Evolutionary conservation across 2,888 invertebrate genomes (phyloP).

Genomic region (Caenorhabditis angaria): DNA sequence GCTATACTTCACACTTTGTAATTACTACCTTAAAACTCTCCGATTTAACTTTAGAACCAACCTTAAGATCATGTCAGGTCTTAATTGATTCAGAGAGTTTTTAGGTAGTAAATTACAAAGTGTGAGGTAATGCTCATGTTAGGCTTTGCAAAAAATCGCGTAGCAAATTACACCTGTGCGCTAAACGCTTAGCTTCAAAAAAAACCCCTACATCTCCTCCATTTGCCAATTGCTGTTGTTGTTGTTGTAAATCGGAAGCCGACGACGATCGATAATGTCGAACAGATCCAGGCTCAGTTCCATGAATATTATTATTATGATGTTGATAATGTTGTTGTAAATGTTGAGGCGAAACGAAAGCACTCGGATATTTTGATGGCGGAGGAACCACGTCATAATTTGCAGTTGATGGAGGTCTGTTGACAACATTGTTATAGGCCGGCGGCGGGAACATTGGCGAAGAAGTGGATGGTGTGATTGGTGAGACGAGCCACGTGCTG

Average conservation of each 20-base stretch:
- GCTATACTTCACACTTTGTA: too few relatives aligned
- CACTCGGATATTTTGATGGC: conserved; percentile 17
- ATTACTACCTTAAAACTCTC: too few relatives aligned
- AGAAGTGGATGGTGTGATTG: conserved; percentile 70
- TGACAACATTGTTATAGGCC: conserved; percentile 8
- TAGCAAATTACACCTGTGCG: not conserved
- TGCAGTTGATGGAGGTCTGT: not conserved
- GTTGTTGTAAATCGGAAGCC: conserved; percentile 57
- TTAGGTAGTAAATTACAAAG: too few relatives aligned
- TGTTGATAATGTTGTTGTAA: conserved; percentile 40
- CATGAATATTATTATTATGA: conserved; percentile 29
- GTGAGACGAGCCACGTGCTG: conserved; percentile 87
- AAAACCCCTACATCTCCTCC: not conserved
- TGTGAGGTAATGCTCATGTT: too few relatives aligned
- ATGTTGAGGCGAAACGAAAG: conserved; percentile 19
- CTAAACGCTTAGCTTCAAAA: not conserved
- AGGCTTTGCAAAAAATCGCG: too few relatives aligned
- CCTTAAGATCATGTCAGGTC: too few relatives aligned
- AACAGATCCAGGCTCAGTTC: conserved; percentile 9
- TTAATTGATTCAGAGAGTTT: too few relatives aligned
- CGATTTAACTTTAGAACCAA: too few relatives aligned
- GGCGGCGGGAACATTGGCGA: conserved; percentile 21
- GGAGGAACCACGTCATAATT: conserved; percentile 20
- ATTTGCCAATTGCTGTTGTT: not conserved
- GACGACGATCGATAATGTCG: conserved; percentile 59